phyloP scores from a whole-genome alignment of 35 echinoderm and acorn worm species.

The Amphiura filiformis region DNA sequence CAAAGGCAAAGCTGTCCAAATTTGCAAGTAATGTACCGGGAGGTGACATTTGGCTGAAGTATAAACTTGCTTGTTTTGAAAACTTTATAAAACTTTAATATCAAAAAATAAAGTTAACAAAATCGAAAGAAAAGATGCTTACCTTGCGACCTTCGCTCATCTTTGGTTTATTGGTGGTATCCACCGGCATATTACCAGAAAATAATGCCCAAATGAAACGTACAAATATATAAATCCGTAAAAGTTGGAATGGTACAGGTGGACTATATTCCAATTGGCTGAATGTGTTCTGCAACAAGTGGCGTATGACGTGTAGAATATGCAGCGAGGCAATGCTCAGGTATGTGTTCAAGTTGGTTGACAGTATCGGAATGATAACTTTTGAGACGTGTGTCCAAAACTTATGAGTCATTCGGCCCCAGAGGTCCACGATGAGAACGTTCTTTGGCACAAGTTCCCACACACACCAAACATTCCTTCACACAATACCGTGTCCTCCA shows the following conservation, averaged over 20 bases:
- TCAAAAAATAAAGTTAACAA: too few relatives aligned
- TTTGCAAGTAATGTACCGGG: too few relatives aligned
- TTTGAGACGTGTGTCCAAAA: background rate
- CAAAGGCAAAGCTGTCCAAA: too few relatives aligned
- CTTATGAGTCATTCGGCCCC: background rate
- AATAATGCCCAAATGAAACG: background rate
- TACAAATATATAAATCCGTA: background rate
- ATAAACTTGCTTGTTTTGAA: too few relatives aligned
- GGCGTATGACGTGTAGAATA: too few relatives aligned
- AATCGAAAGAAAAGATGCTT: too few relatives aligned
- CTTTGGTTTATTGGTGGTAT: slow-evolving; percentile 65
- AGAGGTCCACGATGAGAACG: slow-evolving; percentile 14
- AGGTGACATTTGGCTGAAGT: too few relatives aligned
- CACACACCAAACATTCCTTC: slow-evolving; percentile 16
- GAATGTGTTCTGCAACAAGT: too few relatives aligned
- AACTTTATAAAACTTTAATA: too few relatives aligned
- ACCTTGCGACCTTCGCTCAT: slow-evolving; percentile 92
- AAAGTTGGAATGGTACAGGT: background rate
- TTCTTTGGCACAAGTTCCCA: slow-evolving; percentile 31
- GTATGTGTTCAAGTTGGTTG: background rate
- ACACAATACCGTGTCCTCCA: background rate
- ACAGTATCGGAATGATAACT: background rate
- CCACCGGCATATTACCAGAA: slow-evolving; percentile 67
- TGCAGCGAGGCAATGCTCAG: too few relatives aligned
- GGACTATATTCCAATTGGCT: background rate